Evolutionary conservation across 2,113 vertebrate genomes (phyloP).

Genomic region (Tetrao urogallus): DNA sequence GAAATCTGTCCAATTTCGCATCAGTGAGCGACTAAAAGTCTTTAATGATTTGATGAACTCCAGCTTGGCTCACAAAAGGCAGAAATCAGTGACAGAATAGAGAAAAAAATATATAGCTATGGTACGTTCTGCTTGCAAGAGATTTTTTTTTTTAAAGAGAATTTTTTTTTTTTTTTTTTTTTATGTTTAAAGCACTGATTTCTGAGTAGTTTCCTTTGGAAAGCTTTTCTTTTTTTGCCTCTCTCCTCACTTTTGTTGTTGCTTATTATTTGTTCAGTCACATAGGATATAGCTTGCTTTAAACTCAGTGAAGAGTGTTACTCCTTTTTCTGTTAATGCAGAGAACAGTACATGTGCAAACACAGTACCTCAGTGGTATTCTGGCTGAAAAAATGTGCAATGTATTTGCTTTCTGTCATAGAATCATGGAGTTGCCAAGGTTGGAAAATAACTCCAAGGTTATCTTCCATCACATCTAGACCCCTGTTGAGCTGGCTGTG

Average conservation of each 20-base stretch:
- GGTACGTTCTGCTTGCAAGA: not conserved
- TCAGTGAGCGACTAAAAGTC: not conserved
- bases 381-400: not conserved
- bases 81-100: not conserved
- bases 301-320: not conserved
- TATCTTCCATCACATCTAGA: not conserved
- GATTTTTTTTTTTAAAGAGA: not conserved
- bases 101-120: not conserved
- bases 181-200: not conserved
- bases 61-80: not conserved
- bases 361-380: not conserved
- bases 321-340: not conserved
- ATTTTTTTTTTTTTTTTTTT: not conserved
- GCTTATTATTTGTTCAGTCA: not conserved
- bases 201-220: not conserved
- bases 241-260: not conserved
- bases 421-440: too few species aligned
- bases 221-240: not conserved
- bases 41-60: not conserved
- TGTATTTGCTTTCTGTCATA: not conserved
- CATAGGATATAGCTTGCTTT: not conserved
- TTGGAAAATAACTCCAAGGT: too few species aligned
- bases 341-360: not conserved
- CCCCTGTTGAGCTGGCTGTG: accelerated
- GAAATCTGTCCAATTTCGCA: not conserved